Evolutionary conservation across 2,888 invertebrate species (phyloP).

Genomic region (Cataglyphis livida): DNA sequence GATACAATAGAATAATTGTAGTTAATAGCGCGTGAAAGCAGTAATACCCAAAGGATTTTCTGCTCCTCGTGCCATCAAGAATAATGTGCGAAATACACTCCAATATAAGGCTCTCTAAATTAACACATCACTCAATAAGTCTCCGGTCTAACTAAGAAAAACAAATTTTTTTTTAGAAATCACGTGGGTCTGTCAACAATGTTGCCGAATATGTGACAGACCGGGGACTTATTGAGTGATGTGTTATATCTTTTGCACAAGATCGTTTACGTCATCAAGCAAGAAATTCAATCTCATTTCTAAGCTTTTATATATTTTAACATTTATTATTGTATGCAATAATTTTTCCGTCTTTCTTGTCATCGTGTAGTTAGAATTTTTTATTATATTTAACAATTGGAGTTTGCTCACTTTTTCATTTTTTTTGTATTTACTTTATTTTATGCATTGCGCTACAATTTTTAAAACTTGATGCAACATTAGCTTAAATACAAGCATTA

Average conservation of each 20-base stretch:
- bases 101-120: slow-evolving; percentile 60
- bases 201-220: too few species aligned
- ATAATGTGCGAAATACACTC: slow-evolving; percentile 53
- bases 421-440: neutral
- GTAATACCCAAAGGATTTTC: slow-evolving; percentile 20
- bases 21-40: neutral
- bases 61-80: slow-evolving; percentile 20
- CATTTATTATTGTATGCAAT: neutral
- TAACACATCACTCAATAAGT: too few species aligned
- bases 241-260: slow-evolving; percentile 24
- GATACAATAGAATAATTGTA: slow-evolving; percentile 5
- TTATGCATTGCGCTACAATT: neutral
- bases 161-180: too few species aligned
- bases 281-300: slow-evolving; percentile 19
- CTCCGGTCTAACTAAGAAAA: too few species aligned
- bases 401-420: neutral
- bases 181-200: too few species aligned
- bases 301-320: neutral
- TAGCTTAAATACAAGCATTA: neutral
- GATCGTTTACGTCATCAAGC: neutral
- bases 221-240: too few species aligned
- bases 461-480: neutral
- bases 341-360: neutral
- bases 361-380: neutral
- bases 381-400: neutral